phyloP scores from a whole-genome alignment of 2,888 invertebrate species.

The Philopedon plagiatum region DNA sequence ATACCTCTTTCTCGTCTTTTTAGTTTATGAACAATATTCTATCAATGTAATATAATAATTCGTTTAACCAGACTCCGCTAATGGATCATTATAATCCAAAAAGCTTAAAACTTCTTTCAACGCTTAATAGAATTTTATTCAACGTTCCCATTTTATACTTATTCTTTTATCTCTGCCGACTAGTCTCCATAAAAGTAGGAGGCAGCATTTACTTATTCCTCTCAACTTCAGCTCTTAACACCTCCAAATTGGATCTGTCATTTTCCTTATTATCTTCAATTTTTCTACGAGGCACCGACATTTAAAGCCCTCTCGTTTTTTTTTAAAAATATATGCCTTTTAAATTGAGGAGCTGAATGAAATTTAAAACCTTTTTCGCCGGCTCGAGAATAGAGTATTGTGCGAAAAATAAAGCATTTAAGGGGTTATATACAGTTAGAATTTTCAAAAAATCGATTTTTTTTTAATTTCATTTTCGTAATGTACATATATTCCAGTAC shows the following conservation, averaged over 20 bases:
- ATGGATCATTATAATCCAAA: slow-evolving; percentile 1
- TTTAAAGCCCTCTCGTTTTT: slow-evolving; percentile 27
- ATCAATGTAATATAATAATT: no score
- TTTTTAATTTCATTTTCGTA: no score
- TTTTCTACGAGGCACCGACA: slow-evolving; percentile 25
- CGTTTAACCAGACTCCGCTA: not conserved
- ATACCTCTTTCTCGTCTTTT: no score
- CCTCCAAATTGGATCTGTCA: slow-evolving; percentile 35
- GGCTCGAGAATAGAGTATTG: not conserved
- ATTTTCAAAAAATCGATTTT: no score
- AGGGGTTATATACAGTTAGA: no score
- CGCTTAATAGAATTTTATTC: not conserved
- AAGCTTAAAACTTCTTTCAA: not conserved
- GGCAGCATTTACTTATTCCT: slow-evolving; percentile 20
- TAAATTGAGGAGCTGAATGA: slow-evolving; percentile 16
- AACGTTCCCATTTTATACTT: not conserved
- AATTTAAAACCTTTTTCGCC: not conserved
- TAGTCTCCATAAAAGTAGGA: slow-evolving; percentile 15
- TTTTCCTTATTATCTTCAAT: slow-evolving; percentile 26
- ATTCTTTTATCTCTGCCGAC: not conserved
- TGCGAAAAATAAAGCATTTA: no score
- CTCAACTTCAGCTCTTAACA: slow-evolving; percentile 19
- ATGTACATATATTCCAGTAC: no score
- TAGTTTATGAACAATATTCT: no score
- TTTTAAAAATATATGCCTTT: slow-evolving; percentile 20